phyloP scores from a whole-genome alignment of 2,113 vertebrate species.

The Fulmarus glacialis region DNA sequence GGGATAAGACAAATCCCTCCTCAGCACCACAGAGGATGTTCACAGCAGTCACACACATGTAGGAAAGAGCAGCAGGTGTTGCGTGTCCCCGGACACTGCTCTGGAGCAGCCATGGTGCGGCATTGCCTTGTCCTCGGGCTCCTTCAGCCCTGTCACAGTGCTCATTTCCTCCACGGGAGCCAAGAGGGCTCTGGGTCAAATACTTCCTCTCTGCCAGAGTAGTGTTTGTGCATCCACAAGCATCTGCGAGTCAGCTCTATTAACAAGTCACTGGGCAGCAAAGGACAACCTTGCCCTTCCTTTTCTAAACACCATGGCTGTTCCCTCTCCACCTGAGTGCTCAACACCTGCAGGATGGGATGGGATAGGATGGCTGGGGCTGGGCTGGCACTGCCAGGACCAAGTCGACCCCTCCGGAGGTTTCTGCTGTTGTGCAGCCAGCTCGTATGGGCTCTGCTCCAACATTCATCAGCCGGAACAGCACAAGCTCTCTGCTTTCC shows the following conservation, averaged over 20 bases:
- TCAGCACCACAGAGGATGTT: neutral
- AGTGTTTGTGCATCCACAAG: neutral
- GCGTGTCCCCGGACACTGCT: neutral
- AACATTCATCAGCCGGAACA: neutral
- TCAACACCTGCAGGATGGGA: neutral
- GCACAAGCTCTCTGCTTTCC: neutral
- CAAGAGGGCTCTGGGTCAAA: neutral
- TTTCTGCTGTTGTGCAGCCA: neutral
- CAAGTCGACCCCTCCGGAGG: neutral
- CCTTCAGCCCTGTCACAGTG: neutral
- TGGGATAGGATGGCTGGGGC: neutral
- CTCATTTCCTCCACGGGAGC: neutral
- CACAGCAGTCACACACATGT: neutral
- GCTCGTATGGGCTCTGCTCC: slow-evolving; percentile 20
- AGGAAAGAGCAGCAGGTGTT: neutral
- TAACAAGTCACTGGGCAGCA: neutral
- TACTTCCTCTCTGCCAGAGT: slow-evolving; percentile 4
- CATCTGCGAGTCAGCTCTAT: neutral
- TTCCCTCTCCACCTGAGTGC: neutral
- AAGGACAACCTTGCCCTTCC: neutral
- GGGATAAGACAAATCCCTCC: neutral
- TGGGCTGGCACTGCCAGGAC: neutral
- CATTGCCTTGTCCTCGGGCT: neutral
- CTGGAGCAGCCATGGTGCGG: rapidly evolving
- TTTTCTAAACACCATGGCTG: neutral